A percentile compares a stretch with the other conserved stretches of the same genome.
These are phyloP conservation scores for Ecdyonurus torrentis DNA, from an alignment of 2,888 invertebrate species.

Conservation along the genomic window DNA sequence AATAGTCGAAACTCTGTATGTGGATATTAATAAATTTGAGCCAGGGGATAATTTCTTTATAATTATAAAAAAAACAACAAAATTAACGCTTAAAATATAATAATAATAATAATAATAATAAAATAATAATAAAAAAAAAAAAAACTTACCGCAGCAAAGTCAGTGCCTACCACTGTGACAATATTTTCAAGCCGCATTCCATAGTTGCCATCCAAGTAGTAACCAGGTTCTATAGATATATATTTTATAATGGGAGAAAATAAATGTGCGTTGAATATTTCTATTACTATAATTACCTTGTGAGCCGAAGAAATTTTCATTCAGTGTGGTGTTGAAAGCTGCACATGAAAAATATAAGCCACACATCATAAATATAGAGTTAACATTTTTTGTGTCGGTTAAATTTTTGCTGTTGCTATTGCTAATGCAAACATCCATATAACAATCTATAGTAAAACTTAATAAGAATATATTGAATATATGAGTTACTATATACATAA, in stretches of 20 bases:
- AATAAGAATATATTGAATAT: background rate
- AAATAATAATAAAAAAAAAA: background rate
- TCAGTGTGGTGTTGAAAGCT: slow-evolving; percentile 22
- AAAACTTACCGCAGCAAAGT: slow-evolving; percentile 15
- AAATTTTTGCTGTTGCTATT: too few relatives aligned
- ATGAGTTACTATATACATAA: background rate
- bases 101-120: background rate
- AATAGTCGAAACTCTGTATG: too few relatives aligned
- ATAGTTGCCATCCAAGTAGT: slow-evolving; percentile 33
- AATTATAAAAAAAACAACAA: too few relatives aligned
- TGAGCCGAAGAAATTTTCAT: slow-evolving; percentile 21
- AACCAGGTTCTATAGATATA: slow-evolving; percentile 30
- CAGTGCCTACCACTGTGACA: slow-evolving; percentile 17
- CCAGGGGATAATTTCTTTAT: too few relatives aligned
- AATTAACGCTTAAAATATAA: too few relatives aligned
- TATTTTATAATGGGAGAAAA: background rate
- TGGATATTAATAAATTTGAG: too few relatives aligned
- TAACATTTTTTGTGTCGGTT: too few relatives aligned
- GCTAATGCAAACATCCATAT: too few relatives aligned
- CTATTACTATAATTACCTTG: slow-evolving; percentile 21
- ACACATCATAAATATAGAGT: too few relatives aligned
- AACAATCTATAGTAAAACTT: background rate
- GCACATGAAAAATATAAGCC: slow-evolving; percentile 14
- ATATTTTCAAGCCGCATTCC: slow-evolving; percentile 36
- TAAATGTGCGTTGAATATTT: background rate